These are phyloP conservation scores for Eulemur macaco DNA, from an alignment of 2,113 vertebrate genomes.

Conservation along the genomic window DNA sequence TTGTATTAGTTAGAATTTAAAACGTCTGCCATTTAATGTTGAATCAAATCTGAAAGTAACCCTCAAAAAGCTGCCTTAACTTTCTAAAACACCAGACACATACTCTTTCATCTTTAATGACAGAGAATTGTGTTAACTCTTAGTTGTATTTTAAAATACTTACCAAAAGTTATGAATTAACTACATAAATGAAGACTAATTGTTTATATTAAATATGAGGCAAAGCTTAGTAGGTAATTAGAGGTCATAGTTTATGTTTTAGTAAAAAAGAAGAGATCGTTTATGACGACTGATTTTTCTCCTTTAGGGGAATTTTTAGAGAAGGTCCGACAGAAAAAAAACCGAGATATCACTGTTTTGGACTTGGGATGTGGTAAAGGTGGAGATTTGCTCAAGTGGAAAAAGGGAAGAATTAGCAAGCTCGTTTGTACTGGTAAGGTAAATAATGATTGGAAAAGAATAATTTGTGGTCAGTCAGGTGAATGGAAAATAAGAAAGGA, in stretches of 20 bases:
- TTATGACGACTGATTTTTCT: slow-evolving; percentile 6
- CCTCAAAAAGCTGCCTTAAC: background rate
- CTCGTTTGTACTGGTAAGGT: slow-evolving; percentile 95
- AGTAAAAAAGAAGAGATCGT: background rate
- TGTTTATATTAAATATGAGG: background rate
- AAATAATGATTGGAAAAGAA: background rate
- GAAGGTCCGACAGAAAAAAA: slow-evolving; percentile 85
- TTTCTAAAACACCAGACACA: background rate
- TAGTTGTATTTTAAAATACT: slow-evolving; percentile 47
- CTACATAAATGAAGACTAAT: background rate
- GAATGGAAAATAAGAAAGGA: background rate
- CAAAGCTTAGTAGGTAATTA: slow-evolving; percentile 26
- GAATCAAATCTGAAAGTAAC: slow-evolving; percentile 25
- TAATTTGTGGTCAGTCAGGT: background rate
- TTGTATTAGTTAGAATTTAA: slow-evolving; percentile 38
- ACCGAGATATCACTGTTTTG: slow-evolving; percentile 88
- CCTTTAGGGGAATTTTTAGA: slow-evolving; percentile 93
- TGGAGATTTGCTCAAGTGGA: slow-evolving; percentile 98
- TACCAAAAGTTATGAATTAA: background rate
- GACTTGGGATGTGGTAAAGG: slow-evolving; percentile 99
- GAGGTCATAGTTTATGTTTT: background rate
- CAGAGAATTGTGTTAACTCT: background rate
- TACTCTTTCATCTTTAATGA: background rate
- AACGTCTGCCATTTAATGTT: slow-evolving; percentile 28
- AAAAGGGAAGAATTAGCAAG: slow-evolving; percentile 92